Base-by-base conservation (phyloP, 2,888 invertebrate genomes). In the Dyspetes luteomarginatus region DNA sequence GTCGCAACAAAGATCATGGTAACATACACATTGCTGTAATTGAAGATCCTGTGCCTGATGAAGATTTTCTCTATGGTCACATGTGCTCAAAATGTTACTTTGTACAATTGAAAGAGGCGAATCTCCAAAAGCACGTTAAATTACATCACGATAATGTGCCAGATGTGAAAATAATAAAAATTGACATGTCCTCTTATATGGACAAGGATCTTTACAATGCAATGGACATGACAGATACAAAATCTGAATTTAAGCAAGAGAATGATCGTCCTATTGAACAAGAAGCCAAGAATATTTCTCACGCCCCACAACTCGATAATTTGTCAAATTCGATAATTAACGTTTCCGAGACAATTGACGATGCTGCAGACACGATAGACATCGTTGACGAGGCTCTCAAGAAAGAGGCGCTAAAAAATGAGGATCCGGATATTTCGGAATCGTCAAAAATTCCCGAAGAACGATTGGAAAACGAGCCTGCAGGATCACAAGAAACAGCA, bases 21-120 rank as follows among this genome's bases (percentile, higher is more conserved):
- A 83, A 71, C 30, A 84, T 83, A 7, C 80, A 77, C 7, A 58
- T 85, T 2, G 84, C 89, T 0, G 81, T 89, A 0, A 45, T 72
- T 0, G 89, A 89, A 58, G 89, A 90, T n/a, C 76, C 86, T 0
- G 75, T 91, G 1, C 88, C 90, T 0, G 50, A 83, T 0, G 86
- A 89, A 1, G 86, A 86, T 65, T 81, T 87, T 12, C 82, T 93
- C 15, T 92, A 91, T 68, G 95, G 95, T 0, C 95, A 95, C 86
- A 93, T 96, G 2, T 97, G 97, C 87, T 93, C 94, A 1, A 93
- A 94, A 75, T 97, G 97, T 88, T 95, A 97, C 88, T 97, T 94
- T 84, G 93, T 96, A 0, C 97, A 97, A 90, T 89, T 96, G 82
- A 93, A 93, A 4, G 91, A 93, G 60, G 91, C 92, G 41, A 94